Evolutionary conservation across 2,797 vertebrate genomes (phyloP), one percentile per base, ranked within the genome.

Genomic region (Perodicticus potto): DNA sequence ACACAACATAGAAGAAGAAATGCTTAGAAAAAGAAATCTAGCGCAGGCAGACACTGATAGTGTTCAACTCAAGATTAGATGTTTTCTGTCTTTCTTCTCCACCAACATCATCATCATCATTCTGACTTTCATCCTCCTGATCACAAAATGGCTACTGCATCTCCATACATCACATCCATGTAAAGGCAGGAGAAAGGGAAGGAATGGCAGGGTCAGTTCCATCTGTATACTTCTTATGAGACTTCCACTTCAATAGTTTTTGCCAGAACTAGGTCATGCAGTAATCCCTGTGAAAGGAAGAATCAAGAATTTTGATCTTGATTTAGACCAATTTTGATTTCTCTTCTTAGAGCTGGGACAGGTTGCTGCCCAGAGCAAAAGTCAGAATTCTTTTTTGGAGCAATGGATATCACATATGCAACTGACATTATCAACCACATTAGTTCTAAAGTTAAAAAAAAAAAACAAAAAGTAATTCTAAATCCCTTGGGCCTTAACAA

Each of bases 281-380:
- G 32, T 8, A 90, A 90, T 22, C n/a, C 19, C 32, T 53, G 40
- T 53, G 53, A 94, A 86, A 89, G 34, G 6, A 12, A 49, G 25
- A 88, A 40, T 93, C 20, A 45, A 57, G 83, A 76, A 93, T 32
- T 63, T 63, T 40, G 1, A 73, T 92, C 70, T 70, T 59, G 11
- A 85, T 91, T 86, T 86, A 59, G 29, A 45, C 23, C 27, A 57
- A 34, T 82, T 86, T 83, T 72, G n/a, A 83, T 86, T 89, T 96
- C 19, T 74, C 34, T 72, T 59, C 25, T 70, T 63, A 76, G 9
- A 43, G 6, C 12, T 32, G 37, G 25, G 19, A 32, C 49, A 12
- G 78, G 37, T 55, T 92, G 61, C 13, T 25, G 32, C 4, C 55
- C 37, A 89, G 29, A 85, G 13, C 8, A 81, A 91, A 91, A 94